Percentiles rank a stretch among this genome's conserved stretches.
phyloP scores from a whole-genome alignment of 2,888 invertebrate species.

The Heliothis peltigera region DNA sequence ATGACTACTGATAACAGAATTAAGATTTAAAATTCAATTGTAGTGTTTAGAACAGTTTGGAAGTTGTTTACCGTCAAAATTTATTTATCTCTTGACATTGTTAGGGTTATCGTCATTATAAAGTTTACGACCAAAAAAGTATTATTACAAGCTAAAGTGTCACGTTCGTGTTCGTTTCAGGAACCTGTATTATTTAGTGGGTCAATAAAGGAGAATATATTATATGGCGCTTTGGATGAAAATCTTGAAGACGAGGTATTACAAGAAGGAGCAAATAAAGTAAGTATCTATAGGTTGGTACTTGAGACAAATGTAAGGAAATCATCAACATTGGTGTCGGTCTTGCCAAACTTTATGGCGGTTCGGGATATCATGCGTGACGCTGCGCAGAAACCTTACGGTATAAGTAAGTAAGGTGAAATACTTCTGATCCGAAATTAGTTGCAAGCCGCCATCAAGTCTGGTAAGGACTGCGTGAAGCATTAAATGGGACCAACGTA shows the following conservation, averaged over 20 bases:
- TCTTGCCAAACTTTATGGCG: too few species aligned
- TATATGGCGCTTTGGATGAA: constrained; percentile 93
- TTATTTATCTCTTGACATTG: constrained; percentile 20
- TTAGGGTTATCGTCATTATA: constrained; percentile 32
- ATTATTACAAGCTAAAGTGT: background rate
- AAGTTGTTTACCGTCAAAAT: background rate
- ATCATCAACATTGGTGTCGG: background rate
- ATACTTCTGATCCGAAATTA: too few species aligned
- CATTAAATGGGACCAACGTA: too few species aligned
- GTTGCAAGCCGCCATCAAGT: too few species aligned
- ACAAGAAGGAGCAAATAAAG: constrained; percentile 26
- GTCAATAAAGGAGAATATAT: constrained; percentile 96
- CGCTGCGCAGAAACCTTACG: too few species aligned
- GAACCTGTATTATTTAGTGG: constrained; percentile 98
- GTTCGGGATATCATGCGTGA: too few species aligned
- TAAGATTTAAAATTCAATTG: background rate
- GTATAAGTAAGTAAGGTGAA: too few species aligned
- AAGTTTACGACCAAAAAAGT: background rate
- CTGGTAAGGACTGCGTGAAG: too few species aligned
- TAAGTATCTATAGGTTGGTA: constrained; percentile 24
- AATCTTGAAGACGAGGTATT: constrained; percentile 57
- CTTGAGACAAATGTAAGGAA: background rate
- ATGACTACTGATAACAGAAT: too few species aligned
- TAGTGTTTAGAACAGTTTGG: constrained; percentile 6
- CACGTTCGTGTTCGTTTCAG: constrained; percentile 78